Conservation (phyloP, 2,888 invertebrate genomes). For the Acleris sparsana region DNA sequence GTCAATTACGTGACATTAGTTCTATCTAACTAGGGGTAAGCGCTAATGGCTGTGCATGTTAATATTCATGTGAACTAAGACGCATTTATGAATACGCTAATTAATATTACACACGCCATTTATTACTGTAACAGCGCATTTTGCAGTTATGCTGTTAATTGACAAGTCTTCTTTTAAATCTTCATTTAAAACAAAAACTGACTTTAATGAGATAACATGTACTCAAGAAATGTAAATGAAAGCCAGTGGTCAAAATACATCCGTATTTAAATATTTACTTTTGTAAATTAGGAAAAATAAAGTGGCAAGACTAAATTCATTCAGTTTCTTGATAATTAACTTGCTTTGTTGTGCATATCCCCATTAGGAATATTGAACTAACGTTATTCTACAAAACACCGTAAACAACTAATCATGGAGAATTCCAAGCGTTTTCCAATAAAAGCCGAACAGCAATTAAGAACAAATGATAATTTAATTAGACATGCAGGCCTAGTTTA, state of each 20-base stretch:
- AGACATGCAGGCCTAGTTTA: conserved; percentile 16
- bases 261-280: too few species aligned
- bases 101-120: conserved; percentile 11
- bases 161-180: conserved; percentile 1
- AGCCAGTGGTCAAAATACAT: too few species aligned
- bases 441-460: conserved; percentile 27
- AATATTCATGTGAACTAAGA: conserved; percentile 6
- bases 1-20: neutral
- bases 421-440: conserved; percentile 27
- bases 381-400: conserved; percentile 3
- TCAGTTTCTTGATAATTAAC: too few species aligned
- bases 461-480: conserved; percentile 19
- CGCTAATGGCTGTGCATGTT: conserved; percentile 1
- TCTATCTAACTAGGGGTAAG: neutral
- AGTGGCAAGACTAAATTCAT: neutral
- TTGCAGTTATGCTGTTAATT: conserved; percentile 16
- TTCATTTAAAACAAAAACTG: too few species aligned
- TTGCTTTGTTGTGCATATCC: too few species aligned
- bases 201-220: too few species aligned
- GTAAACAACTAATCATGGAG: neutral
- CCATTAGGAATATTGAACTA: too few species aligned
- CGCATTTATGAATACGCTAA: conserved; percentile 16
- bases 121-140: conserved; percentile 8
- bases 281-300: neutral
- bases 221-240: too few species aligned